These are phyloP conservation scores for Ephialtes manifestator DNA, from an alignment of 2,888 invertebrate species.

Conservation along the genomic window DNA sequence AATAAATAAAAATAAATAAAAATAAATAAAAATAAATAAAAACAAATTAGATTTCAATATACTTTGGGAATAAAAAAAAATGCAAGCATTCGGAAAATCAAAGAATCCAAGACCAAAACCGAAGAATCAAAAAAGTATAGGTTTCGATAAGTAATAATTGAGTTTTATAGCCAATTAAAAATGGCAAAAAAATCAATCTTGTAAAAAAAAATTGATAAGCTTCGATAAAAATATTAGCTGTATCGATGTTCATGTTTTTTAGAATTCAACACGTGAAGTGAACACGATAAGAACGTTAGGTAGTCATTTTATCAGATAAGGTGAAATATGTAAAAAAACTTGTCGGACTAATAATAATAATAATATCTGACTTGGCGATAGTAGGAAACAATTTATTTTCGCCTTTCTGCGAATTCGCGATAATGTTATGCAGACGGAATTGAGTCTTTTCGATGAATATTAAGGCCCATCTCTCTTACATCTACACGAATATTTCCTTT, in stretches of 20 bases:
- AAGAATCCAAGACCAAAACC: too few species aligned
- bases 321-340: conserved; percentile 29
- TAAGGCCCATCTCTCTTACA: conserved; percentile 34
- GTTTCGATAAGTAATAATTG: too few species aligned
- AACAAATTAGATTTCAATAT: too few species aligned
- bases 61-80: too few species aligned
- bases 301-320: conserved; percentile 10
- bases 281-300: conserved; percentile 34
- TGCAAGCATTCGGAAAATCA: too few species aligned
- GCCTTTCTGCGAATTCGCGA: conserved; percentile 20
- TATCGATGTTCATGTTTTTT: conserved; percentile 5
- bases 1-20: too few species aligned
- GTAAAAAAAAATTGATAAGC: too few species aligned
- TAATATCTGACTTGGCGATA: conserved; percentile 28
- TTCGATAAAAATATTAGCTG: background rate
- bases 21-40: too few species aligned
- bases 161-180: too few species aligned
- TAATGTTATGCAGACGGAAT: conserved; percentile 28
- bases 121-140: too few species aligned
- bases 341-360: conserved; percentile 41
- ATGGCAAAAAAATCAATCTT: too few species aligned
- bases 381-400: conserved; percentile 11
- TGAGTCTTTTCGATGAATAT: conserved; percentile 48
- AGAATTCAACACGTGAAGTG: conserved; percentile 25
- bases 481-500: conserved; percentile 25